These are phyloP conservation scores for Gymnothorax javanicus DNA, from an alignment of 2,797 vertebrate genomes.

Conservation along the genomic window DNA sequence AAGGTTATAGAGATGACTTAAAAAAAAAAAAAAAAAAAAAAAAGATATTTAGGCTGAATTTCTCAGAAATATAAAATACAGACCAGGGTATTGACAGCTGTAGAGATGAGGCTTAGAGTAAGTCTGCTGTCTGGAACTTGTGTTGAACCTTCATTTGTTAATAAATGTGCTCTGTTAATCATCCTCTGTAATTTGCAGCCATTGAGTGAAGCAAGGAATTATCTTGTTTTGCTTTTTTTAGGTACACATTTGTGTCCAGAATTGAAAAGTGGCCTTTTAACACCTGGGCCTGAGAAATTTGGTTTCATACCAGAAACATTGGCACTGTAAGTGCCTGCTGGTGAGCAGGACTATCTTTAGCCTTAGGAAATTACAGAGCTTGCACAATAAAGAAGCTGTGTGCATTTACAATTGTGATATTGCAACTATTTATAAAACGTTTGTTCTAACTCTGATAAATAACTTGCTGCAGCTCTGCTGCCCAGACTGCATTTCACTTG, in stretches of 20 bases:
- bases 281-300: not conserved
- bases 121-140: not conserved
- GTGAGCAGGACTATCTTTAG: too few species aligned
- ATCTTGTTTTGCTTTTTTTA: not conserved
- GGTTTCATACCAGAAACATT: too few species aligned
- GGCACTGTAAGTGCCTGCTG: too few species aligned
- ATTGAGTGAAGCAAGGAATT: not conserved
- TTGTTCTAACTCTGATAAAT: too few species aligned
- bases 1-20: not conserved
- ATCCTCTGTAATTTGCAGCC: not conserved
- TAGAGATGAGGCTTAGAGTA: not conserved
- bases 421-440: too few species aligned
- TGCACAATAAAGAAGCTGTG: too few species aligned
- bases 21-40: too few species aligned
- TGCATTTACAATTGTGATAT: too few species aligned
- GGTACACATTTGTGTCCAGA: not conserved
- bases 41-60: not conserved
- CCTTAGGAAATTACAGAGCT: too few species aligned
- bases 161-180: not conserved
- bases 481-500: too few species aligned
- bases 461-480: too few species aligned
- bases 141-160: not conserved
- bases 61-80: not conserved
- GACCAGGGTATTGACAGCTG: not conserved
- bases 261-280: not conserved